Percentiles rank a stretch among this genome's conserved stretches.
These are phyloP conservation scores for Leucopternis melanops DNA, from an alignment of 2,113 vertebrate species.

Conservation along the genomic window DNA sequence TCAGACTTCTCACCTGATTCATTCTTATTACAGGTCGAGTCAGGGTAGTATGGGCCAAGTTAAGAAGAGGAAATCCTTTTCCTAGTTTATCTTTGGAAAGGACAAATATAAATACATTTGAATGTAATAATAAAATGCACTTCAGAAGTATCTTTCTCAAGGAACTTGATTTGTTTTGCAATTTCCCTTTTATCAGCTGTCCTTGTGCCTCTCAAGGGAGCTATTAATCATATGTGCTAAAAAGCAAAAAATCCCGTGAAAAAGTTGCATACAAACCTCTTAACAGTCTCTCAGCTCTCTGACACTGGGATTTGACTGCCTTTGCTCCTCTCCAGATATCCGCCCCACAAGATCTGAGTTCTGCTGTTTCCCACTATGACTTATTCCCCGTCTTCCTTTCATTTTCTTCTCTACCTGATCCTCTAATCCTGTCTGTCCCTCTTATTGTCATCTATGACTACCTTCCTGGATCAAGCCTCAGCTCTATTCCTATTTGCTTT, in stretches of 20 bases:
- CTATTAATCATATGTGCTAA: not conserved
- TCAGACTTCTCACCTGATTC: slow-evolving; percentile 42
- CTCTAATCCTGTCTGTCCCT: not conserved
- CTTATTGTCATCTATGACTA: not conserved
- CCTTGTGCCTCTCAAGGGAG: not conserved
- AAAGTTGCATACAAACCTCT: not conserved
- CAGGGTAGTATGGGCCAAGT: slow-evolving; percentile 39
- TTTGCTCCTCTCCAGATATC: not conserved
- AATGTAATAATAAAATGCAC: not conserved
- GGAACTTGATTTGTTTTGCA: not conserved
- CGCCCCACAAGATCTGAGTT: not conserved
- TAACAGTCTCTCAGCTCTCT: not conserved
- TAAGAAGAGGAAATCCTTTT: slow-evolving; percentile 62
- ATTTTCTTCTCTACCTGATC: not conserved
- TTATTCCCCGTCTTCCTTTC: not conserved
- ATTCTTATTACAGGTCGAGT: slow-evolving; percentile 58
- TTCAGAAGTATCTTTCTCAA: not conserved
- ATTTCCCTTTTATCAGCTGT: not conserved
- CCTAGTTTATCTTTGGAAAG: slow-evolving; percentile 55
- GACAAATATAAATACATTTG: slow-evolving; percentile 1
- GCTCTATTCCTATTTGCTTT: not conserved
- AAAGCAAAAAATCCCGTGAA: not conserved
- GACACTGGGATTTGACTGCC: not conserved
- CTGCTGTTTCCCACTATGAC: not conserved
- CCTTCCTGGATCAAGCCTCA: not conserved